Evolutionary conservation across 2,797 vertebrate species (phyloP), one percentile per base, ranked within the genome.

Genomic region (Cyprinella venusta): DNA sequence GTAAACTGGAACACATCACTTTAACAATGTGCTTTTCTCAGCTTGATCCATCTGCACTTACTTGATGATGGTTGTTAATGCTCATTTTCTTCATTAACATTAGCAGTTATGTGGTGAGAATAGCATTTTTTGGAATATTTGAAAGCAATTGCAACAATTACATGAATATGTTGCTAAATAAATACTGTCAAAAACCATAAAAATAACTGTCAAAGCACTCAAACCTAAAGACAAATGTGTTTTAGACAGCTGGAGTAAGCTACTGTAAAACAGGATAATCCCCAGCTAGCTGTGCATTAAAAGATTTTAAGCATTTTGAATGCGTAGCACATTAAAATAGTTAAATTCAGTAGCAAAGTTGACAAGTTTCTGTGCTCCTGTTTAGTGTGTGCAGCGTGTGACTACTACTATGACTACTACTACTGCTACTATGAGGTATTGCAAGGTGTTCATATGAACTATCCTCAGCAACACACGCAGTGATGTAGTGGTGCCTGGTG

Each of bases 1-100:
- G 38, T 61, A 76, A 88, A 84, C 76, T 50, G 84, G 26, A 86
- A 86, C 68, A 75, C 81, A 84, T 79, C 65, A 42, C 74, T 68
- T 86, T 63, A 75, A 75, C 48, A 42, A 70, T 54, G 56, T 42
- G 69, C 64, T 85, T 81, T 52, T 38, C 42, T 15, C 68, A 74
- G 75, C 74, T 45, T 59, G 76, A 65, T 18, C 18, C 45, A 56
- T 59, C 48, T 52, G n/a, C 15, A 42, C 30, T 77, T 72, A 67
- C 33, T 70, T 59, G 33, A 76, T 63, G 59, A 56, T 84, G 56
- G 63, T 42, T 45, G 13, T 64, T 63, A 65, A 68, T 45, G n/a
- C 30, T 72, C 26, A 64, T 76, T 82, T 19, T 82, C 72, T 54
- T 67, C 81, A 76, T 68, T 56, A 75, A 64, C 52, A 54, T 68